Evolutionary conservation across 2,113 vertebrate species (phyloP).

Genomic region (Brachyistius frenatus): DNA sequence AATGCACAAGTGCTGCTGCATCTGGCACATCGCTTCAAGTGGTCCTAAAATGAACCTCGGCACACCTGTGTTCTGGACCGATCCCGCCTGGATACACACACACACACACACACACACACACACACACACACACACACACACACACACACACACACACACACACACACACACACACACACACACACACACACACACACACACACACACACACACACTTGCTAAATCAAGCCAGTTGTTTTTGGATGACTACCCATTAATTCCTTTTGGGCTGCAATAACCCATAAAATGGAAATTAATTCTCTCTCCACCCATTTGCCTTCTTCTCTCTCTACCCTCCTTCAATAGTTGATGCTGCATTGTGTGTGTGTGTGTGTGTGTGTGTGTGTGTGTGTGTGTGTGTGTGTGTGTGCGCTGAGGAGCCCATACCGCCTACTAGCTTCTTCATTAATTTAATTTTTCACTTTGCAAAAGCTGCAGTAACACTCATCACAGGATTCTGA

Average conservation of each 20-base stretch:
- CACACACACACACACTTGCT: slow-evolving; percentile 26
- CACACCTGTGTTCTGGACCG: slow-evolving; percentile 35
- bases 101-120: no score
- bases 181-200: slow-evolving; percentile 33
- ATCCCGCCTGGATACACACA: neutral
- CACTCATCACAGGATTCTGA: no score
- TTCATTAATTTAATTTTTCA: no score
- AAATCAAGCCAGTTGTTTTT: slow-evolving; percentile 47
- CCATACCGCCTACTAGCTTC: no score
- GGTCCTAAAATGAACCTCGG: slow-evolving; percentile 37
- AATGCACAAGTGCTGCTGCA: slow-evolving; percentile 48
- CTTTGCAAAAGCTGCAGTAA: no score
- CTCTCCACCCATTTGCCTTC: neutral
- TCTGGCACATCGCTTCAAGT: slow-evolving; percentile 34
- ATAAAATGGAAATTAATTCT: slow-evolving; percentile 33
- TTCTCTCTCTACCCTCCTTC: neutral
- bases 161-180: slow-evolving; percentile 14
- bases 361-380: slow-evolving; percentile 15
- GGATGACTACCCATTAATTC: slow-evolving; percentile 60
- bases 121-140: slow-evolving; percentile 1
- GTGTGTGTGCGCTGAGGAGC: neutral
- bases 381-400: neutral
- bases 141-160: no score
- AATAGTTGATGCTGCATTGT: slow-evolving; percentile 2
- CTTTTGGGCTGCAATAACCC: slow-evolving; percentile 54